Evolutionary conservation across 2,888 invertebrate genomes (phyloP), one percentile per base, ranked within the genome.

Genomic region (Cerastoderma edule): DNA sequence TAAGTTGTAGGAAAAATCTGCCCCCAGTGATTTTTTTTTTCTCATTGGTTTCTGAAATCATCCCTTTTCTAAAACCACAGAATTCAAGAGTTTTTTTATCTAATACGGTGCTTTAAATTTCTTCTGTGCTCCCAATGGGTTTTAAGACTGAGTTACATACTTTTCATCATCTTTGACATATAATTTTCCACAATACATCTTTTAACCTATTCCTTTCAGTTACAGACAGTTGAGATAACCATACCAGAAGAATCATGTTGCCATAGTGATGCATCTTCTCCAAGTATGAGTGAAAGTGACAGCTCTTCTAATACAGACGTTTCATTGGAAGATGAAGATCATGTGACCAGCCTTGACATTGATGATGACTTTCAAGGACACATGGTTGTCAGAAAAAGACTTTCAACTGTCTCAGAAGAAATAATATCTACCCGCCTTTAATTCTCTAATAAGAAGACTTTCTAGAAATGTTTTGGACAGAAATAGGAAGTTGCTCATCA

Each of bases 371-470:
- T 54, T 13, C 27, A 57, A 27, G 67, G 67, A 44, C 54, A 33
- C 13, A 82, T 77, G 30, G 66, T 65, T 19, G 35, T 82, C 28
- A 74, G 79, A 44, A 82, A 82, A 65, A 54, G 82, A 66, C 50
- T 82, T 16, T 82, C 82, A 16, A 82, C 82, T 48, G 82, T 82
- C 8, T 74, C 82, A 5, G 82, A 82, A 65, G 82, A 82, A 44
- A 67, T 67, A 0, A 46, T 53, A 1, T 39, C 60, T 0, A 60
- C 60, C 22, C 60, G 39, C 27, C 56, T 56, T 19, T 56, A 19
- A 32, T n/a, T n/a, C n/a, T n/a, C n/a, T n/a, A n/a, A n/a, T n/a
- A n/a, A n/a, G n/a, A n/a, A n/a, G n/a, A n/a, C n/a, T n/a, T n/a
- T n/a, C n/a, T n/a, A n/a, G n/a, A n/a, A n/a, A n/a, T n/a, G n/a